These are phyloP conservation scores for Euborellia annulipes DNA, from an alignment of 1,140 invertebrate species.

Conservation along the genomic window DNA sequence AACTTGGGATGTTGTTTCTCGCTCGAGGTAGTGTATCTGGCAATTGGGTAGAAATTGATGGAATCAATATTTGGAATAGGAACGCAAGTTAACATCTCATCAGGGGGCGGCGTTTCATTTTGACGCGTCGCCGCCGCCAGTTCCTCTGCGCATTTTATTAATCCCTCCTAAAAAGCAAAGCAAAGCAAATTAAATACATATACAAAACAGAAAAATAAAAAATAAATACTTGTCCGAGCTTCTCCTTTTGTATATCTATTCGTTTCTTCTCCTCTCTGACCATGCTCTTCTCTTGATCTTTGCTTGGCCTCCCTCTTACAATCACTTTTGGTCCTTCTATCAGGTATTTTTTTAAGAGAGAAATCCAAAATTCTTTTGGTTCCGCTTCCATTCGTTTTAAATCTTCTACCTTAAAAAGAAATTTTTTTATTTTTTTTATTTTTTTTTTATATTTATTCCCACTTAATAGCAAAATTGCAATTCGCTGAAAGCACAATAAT, in stretches of 20 bases:
- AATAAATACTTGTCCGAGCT: constrained; percentile 34
- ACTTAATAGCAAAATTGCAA: too few relatives aligned
- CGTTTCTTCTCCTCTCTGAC: constrained; percentile 47
- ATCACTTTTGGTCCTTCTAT: constrained; percentile 36
- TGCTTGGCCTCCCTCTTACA: constrained; percentile 38
- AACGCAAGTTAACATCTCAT: constrained; percentile 47
- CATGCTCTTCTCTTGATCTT: constrained; percentile 38
- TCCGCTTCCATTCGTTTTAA: constrained; percentile 46
- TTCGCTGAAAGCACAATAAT: too few relatives aligned
- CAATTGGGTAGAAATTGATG: constrained; percentile 50
- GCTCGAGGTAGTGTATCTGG: constrained; percentile 35
- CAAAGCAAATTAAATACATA: too few relatives aligned
- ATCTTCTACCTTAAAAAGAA: constrained; percentile 23
- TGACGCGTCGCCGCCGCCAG: constrained; percentile 50
- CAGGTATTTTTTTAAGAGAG: constrained; percentile 53
- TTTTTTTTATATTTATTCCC: too few relatives aligned
- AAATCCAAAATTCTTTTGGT: constrained; percentile 50
- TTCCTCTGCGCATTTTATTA: constrained; percentile 41
- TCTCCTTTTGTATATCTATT: constrained; percentile 41
- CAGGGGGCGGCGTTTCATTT: constrained; percentile 54
- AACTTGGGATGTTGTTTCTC: constrained; percentile 38
- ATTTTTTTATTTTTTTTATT: too few relatives aligned
- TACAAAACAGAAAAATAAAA: too few relatives aligned
- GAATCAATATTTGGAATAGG: constrained; percentile 48
- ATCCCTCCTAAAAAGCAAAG: constrained; percentile 29